These are phyloP conservation scores for Lamproptera curius DNA, from an alignment of 2,888 invertebrate species.

Conservation along the genomic window DNA sequence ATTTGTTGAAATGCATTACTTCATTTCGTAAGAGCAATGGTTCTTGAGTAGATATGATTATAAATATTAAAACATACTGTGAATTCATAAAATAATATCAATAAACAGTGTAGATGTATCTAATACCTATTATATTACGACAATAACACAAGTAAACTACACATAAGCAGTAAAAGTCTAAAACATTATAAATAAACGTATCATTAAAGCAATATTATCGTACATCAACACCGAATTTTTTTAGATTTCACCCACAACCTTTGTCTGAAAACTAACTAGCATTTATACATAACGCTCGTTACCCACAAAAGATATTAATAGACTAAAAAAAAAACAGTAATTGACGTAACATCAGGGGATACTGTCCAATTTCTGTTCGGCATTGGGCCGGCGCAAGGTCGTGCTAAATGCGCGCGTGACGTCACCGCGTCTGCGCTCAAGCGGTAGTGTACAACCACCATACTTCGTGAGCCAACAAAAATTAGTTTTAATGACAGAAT, in stretches of 20 bases:
- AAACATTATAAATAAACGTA: background rate
- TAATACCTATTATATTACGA: too few species aligned
- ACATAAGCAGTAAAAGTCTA: background rate
- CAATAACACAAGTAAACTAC: too few species aligned
- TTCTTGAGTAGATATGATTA: too few species aligned
- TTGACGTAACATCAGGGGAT: conserved; percentile 31
- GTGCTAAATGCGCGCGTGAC: conserved; percentile 58
- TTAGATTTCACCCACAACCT: background rate
- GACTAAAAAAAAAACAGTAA: conserved; percentile 45
- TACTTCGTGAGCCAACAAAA: too few species aligned
- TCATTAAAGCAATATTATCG: background rate
- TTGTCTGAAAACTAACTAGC: background rate
- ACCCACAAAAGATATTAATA: conserved; percentile 15
- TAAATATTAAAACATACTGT: too few species aligned
- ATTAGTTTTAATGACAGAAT: too few species aligned
- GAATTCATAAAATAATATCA: too few species aligned
- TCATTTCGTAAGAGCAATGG: too few species aligned
- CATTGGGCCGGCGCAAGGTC: conserved; percentile 69
- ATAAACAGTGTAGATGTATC: too few species aligned
- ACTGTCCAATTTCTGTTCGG: conserved; percentile 60
- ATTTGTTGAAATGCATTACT: too few species aligned
- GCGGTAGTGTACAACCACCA: conserved; percentile 16
- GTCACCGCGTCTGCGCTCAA: conserved; percentile 44
- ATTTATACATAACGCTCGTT: background rate
- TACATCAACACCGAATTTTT: background rate